phyloP scores from a whole-genome alignment of 2,888 invertebrate species.

The Dioctria linearis region DNA sequence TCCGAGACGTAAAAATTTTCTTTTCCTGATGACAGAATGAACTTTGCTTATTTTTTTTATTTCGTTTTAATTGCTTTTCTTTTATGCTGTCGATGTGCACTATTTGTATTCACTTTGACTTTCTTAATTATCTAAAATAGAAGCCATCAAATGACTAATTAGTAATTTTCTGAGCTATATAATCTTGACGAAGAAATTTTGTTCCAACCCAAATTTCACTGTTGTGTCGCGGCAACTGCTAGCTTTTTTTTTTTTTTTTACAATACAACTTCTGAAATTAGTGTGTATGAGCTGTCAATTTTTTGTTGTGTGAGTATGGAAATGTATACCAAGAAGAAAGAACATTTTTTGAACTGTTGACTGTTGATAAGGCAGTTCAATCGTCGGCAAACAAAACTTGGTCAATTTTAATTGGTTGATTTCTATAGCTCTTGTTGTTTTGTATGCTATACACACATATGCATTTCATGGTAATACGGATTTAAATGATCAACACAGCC shows the following conservation, averaged over 20 bases:
- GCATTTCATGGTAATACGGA: too few relatives aligned
- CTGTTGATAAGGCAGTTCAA: background rate
- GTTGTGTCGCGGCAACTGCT: background rate
- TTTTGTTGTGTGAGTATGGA: background rate
- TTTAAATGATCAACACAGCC: too few relatives aligned
- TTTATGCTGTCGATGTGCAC: too few relatives aligned
- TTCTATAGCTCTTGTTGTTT: too few relatives aligned
- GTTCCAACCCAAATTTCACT: slow-evolving; percentile 10
- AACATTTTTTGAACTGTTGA: background rate
- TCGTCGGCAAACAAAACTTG: slow-evolving; percentile 2
- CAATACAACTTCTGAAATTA: background rate
- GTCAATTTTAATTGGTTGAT: background rate
- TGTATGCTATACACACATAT: too few relatives aligned
- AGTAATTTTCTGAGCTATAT: background rate
- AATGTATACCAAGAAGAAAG: background rate
- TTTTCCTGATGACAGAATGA: too few relatives aligned
- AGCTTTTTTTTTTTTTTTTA: background rate
- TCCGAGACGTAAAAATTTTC: too few relatives aligned
- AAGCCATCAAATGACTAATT: slow-evolving; percentile 10
- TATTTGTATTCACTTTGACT: too few relatives aligned
- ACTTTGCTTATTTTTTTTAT: too few relatives aligned
- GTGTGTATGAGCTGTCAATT: background rate
- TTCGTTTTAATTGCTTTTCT: too few relatives aligned
- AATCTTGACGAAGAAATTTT: background rate
- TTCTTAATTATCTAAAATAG: background rate